A percentile compares a stretch with the other conserved stretches of the same genome.
phyloP scores from a whole-genome alignment of 2,113 vertebrate genomes.

The Seriola rivoliana region DNA sequence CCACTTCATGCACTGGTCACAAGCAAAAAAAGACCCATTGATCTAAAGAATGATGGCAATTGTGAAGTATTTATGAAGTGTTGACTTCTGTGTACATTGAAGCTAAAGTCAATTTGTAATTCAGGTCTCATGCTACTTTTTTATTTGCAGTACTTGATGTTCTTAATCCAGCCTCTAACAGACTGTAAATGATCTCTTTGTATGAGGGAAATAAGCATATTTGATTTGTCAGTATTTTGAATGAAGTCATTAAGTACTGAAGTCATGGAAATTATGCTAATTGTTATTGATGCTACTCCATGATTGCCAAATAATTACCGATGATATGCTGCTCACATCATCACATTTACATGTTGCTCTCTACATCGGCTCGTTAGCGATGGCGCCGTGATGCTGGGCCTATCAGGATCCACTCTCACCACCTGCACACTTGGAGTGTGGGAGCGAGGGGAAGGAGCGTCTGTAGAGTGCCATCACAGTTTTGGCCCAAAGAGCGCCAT shows the following conservation, averaged over 20 bases:
- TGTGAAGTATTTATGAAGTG: neutral
- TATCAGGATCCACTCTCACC: slow-evolving; percentile 42
- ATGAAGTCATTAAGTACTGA: slow-evolving; percentile 70
- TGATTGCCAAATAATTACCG: slow-evolving; percentile 82
- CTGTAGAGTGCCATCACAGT: slow-evolving; percentile 29
- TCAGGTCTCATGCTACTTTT: slow-evolving; percentile 41
- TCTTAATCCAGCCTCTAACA: slow-evolving; percentile 47
- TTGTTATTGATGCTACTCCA: slow-evolving; percentile 79
- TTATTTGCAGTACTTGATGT: slow-evolving; percentile 29
- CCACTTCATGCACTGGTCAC: neutral
- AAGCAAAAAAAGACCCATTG: neutral
- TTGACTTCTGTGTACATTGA: neutral
- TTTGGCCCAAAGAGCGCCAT: slow-evolving; percentile 37
- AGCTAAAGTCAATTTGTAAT: slow-evolving; percentile 21
- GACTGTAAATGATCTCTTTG: slow-evolving; percentile 72
- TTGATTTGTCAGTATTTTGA: slow-evolving; percentile 78
- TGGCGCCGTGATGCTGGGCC: slow-evolving; percentile 5
- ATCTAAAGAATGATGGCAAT: neutral
- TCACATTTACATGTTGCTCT: slow-evolving; percentile 79
- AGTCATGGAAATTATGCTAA: slow-evolving; percentile 78
- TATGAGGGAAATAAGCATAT: slow-evolving; percentile 74
- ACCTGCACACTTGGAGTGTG: slow-evolving; percentile 44
- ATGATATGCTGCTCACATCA: slow-evolving; percentile 76
- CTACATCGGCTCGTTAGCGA: slow-evolving; percentile 62
- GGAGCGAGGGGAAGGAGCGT: slow-evolving; percentile 2